Percentiles rank a stretch among this genome's conserved stretches.
Evolutionary conservation across 2,113 vertebrate species (phyloP).

Genomic region (Nasalis larvatus): DNA sequence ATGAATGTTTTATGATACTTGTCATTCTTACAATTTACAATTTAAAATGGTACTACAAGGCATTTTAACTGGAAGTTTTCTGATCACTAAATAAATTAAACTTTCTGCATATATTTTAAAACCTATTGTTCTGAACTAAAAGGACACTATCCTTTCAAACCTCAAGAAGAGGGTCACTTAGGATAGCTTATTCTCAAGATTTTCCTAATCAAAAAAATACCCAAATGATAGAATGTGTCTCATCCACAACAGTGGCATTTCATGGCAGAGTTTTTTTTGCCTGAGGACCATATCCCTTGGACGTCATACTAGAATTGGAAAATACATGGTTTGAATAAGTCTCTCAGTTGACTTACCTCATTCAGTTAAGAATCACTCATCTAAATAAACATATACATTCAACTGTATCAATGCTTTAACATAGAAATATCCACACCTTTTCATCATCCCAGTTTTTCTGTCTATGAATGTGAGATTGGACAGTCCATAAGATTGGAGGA

Average conservation of each 20-base stretch:
- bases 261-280: neutral
- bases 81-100: neutral
- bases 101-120: neutral
- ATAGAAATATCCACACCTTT: neutral
- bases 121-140: neutral
- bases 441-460: neutral
- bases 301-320: neutral
- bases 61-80: neutral
- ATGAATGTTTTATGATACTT: neutral
- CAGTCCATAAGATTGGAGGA: neutral
- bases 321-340: neutral
- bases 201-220: slow-evolving; percentile 18
- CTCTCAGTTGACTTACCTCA: neutral
- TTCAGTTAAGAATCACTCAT: neutral
- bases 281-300: neutral
- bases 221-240: neutral
- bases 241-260: neutral
- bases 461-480: neutral
- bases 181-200: neutral
- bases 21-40: neutral
- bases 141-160: neutral
- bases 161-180: neutral
- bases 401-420: neutral
- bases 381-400: neutral
- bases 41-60: neutral